Percentiles rank a stretch among this genome's conserved stretches.
These are phyloP conservation scores for Octodonta nipae DNA, from an alignment of 2,888 invertebrate species.

Conservation along the genomic window DNA sequence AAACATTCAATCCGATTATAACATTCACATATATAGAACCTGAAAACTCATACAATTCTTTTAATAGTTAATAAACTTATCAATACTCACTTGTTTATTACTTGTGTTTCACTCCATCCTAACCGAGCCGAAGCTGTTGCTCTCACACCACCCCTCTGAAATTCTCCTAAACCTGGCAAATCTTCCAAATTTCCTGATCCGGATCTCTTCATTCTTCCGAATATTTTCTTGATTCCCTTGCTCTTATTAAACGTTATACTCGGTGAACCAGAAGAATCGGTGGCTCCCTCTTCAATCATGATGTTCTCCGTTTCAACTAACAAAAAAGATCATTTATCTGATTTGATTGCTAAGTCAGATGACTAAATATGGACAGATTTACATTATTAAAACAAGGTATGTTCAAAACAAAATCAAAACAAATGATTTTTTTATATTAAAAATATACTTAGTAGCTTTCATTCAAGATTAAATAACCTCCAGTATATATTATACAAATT, in stretches of 20 bases:
- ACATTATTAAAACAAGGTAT: too few species aligned
- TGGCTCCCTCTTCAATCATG: constrained; percentile 34
- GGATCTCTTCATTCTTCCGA: constrained; percentile 54
- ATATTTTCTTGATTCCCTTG: constrained; percentile 52
- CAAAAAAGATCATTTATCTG: too few species aligned
- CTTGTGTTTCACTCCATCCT: constrained; percentile 41
- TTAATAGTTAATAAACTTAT: neutral
- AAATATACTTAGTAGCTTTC: too few species aligned
- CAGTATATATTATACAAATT: too few species aligned
- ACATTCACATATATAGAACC: neutral
- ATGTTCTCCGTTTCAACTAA: constrained; percentile 51
- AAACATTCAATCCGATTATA: too few species aligned
- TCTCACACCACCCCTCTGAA: constrained; percentile 56
- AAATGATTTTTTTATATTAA: too few species aligned
- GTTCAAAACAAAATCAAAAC: too few species aligned
- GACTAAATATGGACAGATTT: too few species aligned
- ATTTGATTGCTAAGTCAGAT: constrained; percentile 12
- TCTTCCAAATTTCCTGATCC: constrained; percentile 57
- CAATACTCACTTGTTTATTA: constrained; percentile 25
- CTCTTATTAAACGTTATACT: constrained; percentile 40
- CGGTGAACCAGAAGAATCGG: constrained; percentile 24
- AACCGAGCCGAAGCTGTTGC: constrained; percentile 62
- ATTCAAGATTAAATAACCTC: too few species aligned
- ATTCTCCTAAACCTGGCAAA: constrained; percentile 46
- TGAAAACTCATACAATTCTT: constrained; percentile 1